Percentiles rank a stretch among this genome's conserved stretches.
Evolutionary conservation across 2,113 vertebrate species (phyloP).

Genomic region (Hippocampus barbouri): DNA sequence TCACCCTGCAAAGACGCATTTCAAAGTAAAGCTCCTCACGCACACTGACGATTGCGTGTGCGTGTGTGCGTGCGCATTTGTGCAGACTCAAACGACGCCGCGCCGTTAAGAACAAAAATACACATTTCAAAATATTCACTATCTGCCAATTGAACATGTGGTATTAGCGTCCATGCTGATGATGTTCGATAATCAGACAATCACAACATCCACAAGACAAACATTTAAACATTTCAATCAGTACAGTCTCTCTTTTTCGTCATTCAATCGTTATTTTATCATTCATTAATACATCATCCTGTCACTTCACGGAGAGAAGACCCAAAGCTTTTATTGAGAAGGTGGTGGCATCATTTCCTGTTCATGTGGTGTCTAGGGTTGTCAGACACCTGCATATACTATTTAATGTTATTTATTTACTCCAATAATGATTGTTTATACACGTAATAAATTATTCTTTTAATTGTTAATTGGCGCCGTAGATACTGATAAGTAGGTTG

Average conservation of each 20-base stretch:
- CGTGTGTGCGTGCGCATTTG: neutral
- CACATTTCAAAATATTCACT: neutral
- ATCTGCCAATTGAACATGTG: neutral
- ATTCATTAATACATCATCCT: too few species aligned
- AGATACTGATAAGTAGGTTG: neutral
- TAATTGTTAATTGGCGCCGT: neutral
- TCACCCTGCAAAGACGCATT: slow-evolving; percentile 11
- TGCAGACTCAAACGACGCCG: neutral
- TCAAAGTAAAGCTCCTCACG: slow-evolving; percentile 47
- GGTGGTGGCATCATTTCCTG: neutral
- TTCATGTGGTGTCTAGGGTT: neutral
- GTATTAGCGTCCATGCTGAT: neutral
- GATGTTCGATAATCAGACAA: neutral
- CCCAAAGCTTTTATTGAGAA: slow-evolving; percentile 1
- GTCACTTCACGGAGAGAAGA: too few species aligned
- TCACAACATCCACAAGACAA: neutral
- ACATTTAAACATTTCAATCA: neutral
- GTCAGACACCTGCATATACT: neutral
- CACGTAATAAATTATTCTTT: neutral
- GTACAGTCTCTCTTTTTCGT: neutral
- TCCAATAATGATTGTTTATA: neutral
- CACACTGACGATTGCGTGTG: neutral
- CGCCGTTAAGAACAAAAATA: neutral
- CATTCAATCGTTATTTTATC: too few species aligned
- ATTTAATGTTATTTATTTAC: neutral